A percentile compares a stretch with the other conserved stretches of the same genome.
phyloP scores from a whole-genome alignment of 2,113 vertebrate genomes.

The Cebidichthys violaceus region DNA sequence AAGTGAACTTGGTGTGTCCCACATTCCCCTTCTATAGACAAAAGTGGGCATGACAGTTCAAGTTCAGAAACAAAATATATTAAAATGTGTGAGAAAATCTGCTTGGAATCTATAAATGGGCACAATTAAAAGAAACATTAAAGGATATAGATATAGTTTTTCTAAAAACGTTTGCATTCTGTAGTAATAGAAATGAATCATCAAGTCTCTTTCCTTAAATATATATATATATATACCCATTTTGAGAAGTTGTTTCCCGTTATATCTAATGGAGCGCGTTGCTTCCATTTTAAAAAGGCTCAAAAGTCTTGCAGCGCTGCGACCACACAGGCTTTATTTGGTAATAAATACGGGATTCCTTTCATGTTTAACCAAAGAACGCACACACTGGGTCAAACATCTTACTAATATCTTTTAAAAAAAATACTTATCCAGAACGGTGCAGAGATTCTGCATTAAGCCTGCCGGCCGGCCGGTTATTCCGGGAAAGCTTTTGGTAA shows the following conservation, averaged over 20 bases:
- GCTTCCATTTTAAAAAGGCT: neutral
- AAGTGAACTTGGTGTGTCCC: neutral
- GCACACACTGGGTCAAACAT: neutral
- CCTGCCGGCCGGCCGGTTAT: slow-evolving; percentile 13
- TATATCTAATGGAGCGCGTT: neutral
- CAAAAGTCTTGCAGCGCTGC: neutral
- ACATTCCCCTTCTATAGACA: neutral
- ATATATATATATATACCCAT: neutral
- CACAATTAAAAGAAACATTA: neutral
- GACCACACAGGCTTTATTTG: neutral
- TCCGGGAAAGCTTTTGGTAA: slow-evolving; percentile 57
- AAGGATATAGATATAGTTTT: too few relatives aligned
- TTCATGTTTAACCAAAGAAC: neutral
- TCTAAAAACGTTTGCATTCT: too few relatives aligned
- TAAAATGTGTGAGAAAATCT: neutral
- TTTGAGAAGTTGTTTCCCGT: neutral
- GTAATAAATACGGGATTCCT: neutral
- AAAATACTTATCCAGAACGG: neutral
- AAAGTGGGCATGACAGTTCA: neutral
- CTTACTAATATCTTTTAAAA: neutral
- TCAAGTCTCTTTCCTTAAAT: neutral
- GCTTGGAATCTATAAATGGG: neutral
- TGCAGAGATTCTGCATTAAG: neutral
- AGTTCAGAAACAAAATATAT: neutral
- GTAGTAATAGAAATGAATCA: neutral